phyloP scores from a whole-genome alignment of 2,888 invertebrate genomes.

The Rhaphigaster nebulosa region DNA sequence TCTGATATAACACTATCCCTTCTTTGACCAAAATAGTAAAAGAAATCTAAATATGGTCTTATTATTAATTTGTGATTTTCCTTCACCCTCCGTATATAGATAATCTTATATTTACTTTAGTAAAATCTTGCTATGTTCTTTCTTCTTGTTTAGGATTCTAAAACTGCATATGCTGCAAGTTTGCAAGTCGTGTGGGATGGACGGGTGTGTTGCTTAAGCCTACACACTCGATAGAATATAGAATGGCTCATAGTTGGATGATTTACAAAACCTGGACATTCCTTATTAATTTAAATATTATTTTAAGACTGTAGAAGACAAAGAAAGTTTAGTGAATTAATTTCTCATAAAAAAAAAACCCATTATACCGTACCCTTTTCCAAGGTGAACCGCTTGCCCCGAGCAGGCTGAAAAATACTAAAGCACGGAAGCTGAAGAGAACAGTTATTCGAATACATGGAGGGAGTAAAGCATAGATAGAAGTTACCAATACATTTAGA shows the following conservation, averaged over 20 bases:
- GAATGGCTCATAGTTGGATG: too few species aligned
- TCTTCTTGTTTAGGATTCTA: not conserved
- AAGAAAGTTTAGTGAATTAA: not conserved
- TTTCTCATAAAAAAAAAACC: too few species aligned
- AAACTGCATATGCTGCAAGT: not conserved
- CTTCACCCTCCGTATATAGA: too few species aligned
- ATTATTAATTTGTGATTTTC: too few species aligned
- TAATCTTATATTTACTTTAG: too few species aligned
- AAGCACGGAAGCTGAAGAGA: not conserved
- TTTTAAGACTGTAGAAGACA: not conserved
- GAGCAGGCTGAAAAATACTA: not conserved
- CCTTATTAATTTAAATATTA: not conserved
- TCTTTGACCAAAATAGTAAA: too few species aligned
- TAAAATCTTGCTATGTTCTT: not conserved
- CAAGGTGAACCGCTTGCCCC: not conserved
- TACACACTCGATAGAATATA: not conserved
- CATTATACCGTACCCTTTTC: not conserved
- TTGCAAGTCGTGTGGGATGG: not conserved
- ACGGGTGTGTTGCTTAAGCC: not conserved
- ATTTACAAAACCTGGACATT: too few species aligned
- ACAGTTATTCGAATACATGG: not conserved
- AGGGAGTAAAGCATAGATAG: too few species aligned
- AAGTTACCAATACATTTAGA: too few species aligned
- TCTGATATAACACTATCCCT: too few species aligned
- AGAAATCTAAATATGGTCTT: too few species aligned